Conservation (phyloP, 2,888 invertebrate genomes). For the Apamea epomidion region DNA sequence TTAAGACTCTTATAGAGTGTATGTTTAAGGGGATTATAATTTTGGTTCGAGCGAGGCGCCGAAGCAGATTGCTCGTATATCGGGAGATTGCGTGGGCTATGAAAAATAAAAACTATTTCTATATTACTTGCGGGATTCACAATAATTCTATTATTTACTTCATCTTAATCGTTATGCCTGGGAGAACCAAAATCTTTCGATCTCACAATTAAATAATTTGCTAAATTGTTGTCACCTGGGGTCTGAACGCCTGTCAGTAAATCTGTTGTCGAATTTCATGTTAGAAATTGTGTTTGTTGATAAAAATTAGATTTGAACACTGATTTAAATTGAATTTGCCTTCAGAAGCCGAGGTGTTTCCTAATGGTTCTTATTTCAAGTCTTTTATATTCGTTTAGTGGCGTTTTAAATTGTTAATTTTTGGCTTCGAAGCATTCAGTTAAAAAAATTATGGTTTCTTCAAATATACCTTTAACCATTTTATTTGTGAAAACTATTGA, state of each 20-base stretch:
- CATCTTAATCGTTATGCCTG: conserved; percentile 15
- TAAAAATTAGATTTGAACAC: conserved; percentile 2
- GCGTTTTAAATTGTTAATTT: conserved; percentile 24
- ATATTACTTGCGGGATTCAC: conserved; percentile 38
- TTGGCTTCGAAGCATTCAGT: conserved; percentile 36
- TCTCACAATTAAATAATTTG: conserved; percentile 46
- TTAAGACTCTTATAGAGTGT: conserved; percentile 36
- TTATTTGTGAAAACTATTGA: background rate
- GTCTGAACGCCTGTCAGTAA: background rate
- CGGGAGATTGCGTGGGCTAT: conserved; percentile 39
- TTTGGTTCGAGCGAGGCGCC: conserved; percentile 36
- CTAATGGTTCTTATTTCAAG: conserved; percentile 20
- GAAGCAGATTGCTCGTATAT: conserved; percentile 15
- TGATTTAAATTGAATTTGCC: background rate
- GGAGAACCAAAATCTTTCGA: conserved; percentile 47
- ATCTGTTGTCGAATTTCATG: background rate
- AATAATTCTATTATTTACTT: conserved; percentile 33
- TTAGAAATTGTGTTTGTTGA: background rate
- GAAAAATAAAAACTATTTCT: conserved; percentile 34
- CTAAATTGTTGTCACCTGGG: conserved; percentile 15
- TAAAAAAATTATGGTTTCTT: background rate
- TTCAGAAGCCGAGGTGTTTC: conserved; percentile 18
- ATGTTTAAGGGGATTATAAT: conserved; percentile 2
- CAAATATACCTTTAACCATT: background rate
- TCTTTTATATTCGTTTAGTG: conserved; percentile 19